Evolutionary conservation across 2,888 invertebrate genomes (phyloP), one percentile per base, ranked within the genome.

Genomic region (Orthosia cruda): DNA sequence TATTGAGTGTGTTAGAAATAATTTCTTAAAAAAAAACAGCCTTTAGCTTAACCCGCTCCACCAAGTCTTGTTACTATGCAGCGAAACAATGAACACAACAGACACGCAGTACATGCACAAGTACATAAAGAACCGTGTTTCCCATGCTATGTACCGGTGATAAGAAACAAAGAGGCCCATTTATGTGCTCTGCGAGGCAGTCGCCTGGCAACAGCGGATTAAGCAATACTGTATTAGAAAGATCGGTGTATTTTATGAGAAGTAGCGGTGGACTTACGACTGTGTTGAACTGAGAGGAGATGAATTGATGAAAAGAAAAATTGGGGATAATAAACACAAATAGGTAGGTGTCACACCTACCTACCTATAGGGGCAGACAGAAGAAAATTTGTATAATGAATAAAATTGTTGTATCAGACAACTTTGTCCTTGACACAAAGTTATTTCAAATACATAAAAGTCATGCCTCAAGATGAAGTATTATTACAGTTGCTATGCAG

Each of bases 121-220:
- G 72, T 76, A 81, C 67, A 84, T 84, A 84, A 74, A 80, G 84
- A 84, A 77, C 74, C 75, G 85, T 80, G 85, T 79, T 86, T 87
- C 87, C 85, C 85, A 88, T 78, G 68, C 61, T 72, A 71, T 81
- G 79, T 83, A 23, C 66, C 59, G 61, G 55, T 67, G 83, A 83
- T 86, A 85, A 85, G 71, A 77, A 80, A 88, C 87, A 86, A 88
- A 86, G 87, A 84, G 80, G 71, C 65, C 67, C 84, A 77, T 88
- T 86, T 76, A 70, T 78, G 81, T 75, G 88, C 77, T 49, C 75
- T 63, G 75, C 80, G 82, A 78, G 79, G 68, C 81, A 87, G 81
- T 81, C 89, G 88, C 83, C 80, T 87, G 80, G 84, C 85, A 86
- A 87, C 89, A 81, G 77, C 77, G 82, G 81, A 83, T 84, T 84